These are phyloP conservation scores for Phymatocera aterrima DNA, from an alignment of 2,888 invertebrate genomes.

Conservation along the genomic window DNA sequence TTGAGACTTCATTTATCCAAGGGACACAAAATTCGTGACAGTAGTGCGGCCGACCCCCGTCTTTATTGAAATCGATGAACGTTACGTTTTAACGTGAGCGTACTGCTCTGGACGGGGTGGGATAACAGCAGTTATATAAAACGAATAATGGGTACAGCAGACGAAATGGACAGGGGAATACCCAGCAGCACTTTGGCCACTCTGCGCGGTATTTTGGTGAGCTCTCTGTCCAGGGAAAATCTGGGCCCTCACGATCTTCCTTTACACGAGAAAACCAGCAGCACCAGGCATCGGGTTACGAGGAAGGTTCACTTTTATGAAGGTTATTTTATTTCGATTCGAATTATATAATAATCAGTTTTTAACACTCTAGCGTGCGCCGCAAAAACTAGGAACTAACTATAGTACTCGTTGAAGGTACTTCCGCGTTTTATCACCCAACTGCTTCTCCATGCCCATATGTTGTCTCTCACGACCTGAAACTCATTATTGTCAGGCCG, in stretches of 20 bases:
- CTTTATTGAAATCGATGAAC: slow-evolving; percentile 6
- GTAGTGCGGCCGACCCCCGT: background rate
- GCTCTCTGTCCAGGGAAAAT: slow-evolving; percentile 78
- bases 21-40: background rate
- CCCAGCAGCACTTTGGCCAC: slow-evolving; percentile 77
- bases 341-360: background rate
- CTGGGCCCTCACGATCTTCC: slow-evolving; percentile 75
- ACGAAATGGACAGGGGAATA: slow-evolving; percentile 72
- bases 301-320: slow-evolving; percentile 71
- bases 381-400: background rate
- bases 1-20: background rate
- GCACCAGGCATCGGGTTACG: slow-evolving; percentile 60
- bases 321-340: slow-evolving; percentile 52
- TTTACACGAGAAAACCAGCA: slow-evolving; percentile 62
- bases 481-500: background rate
- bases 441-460: slow-evolving; percentile 8
- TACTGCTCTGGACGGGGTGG: background rate
- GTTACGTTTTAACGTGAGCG: background rate
- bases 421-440: background rate
- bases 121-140: background rate
- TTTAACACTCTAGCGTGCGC: background rate
- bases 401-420: background rate
- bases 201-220: slow-evolving; percentile 77
- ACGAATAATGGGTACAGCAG: slow-evolving; percentile 54
- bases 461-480: background rate